These are phyloP conservation scores for Meliscaeva auricollis DNA, from an alignment of 2,888 invertebrate genomes.

Conservation along the genomic window DNA sequence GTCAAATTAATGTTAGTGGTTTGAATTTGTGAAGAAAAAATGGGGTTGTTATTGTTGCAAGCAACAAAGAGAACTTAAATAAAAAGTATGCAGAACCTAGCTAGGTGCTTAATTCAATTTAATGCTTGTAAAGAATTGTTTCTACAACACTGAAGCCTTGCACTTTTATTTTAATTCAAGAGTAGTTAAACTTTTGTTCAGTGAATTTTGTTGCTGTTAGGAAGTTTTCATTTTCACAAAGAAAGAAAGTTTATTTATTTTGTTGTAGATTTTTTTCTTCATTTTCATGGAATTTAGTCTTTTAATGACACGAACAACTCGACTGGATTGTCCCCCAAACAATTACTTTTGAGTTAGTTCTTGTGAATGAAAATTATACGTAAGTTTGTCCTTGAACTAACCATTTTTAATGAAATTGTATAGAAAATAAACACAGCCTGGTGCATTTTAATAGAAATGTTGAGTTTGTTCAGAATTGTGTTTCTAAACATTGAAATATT, in stretches of 20 bases:
- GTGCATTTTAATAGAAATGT: too few species aligned
- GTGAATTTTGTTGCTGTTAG: background rate
- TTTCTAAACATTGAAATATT: too few species aligned
- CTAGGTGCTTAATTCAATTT: background rate
- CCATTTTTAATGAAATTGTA: too few species aligned
- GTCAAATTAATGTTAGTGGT: too few species aligned
- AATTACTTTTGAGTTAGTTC: background rate
- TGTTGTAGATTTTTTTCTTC: background rate
- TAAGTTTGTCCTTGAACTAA: conserved; percentile 4
- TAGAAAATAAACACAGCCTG: too few species aligned
- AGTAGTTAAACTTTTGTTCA: background rate
- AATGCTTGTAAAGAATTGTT: background rate
- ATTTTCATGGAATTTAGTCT: background rate
- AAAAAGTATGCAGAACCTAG: background rate
- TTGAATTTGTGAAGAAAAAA: background rate
- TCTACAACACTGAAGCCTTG: background rate
- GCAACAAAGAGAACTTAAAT: background rate
- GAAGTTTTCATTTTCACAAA: background rate
- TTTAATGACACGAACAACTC: background rate
- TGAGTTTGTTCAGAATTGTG: too few species aligned
- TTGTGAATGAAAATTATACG: background rate
- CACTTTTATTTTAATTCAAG: background rate
- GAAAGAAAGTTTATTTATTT: background rate
- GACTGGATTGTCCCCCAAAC: background rate
- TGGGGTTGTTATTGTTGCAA: background rate